Evolutionary conservation across 2,888 invertebrate species (phyloP).

Genomic region (Caenorhabditis auriculariae): DNA sequence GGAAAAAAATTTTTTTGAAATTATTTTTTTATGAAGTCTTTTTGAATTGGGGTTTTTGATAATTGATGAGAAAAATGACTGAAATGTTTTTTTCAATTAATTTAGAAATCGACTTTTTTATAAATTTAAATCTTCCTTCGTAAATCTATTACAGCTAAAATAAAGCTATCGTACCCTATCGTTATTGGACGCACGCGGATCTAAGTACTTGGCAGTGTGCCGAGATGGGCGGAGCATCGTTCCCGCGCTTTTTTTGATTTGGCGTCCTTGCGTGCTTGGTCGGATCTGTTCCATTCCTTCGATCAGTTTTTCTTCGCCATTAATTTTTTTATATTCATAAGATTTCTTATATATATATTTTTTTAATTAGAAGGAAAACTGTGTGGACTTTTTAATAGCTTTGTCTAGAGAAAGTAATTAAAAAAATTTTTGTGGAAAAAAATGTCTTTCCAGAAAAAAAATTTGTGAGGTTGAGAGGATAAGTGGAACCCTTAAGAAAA

Average conservation of each 20-base stretch:
- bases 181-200: conserved; percentile 17
- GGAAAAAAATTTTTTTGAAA: too few relatives aligned
- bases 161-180: background rate
- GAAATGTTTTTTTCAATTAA: background rate
- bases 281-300: background rate
- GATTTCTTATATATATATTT: background rate
- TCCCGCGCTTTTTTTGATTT: background rate
- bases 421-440: too few relatives aligned
- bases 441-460: too few relatives aligned
- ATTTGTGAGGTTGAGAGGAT: too few relatives aligned
- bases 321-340: background rate
- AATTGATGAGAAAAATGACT: background rate
- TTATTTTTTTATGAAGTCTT: too few relatives aligned
- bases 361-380: background rate
- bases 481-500: too few relatives aligned
- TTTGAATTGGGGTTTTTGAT: background rate
- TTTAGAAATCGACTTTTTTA: too few relatives aligned
- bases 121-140: too few relatives aligned
- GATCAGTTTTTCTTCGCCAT: background rate
- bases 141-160: background rate
- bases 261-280: background rate
- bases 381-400: too few relatives aligned
- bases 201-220: conserved; percentile 21
- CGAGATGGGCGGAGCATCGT: conserved; percentile 28
- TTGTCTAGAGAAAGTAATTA: too few relatives aligned